Conservation (phyloP, 2,888 invertebrate species). For the Ptilodon capucinus region DNA sequence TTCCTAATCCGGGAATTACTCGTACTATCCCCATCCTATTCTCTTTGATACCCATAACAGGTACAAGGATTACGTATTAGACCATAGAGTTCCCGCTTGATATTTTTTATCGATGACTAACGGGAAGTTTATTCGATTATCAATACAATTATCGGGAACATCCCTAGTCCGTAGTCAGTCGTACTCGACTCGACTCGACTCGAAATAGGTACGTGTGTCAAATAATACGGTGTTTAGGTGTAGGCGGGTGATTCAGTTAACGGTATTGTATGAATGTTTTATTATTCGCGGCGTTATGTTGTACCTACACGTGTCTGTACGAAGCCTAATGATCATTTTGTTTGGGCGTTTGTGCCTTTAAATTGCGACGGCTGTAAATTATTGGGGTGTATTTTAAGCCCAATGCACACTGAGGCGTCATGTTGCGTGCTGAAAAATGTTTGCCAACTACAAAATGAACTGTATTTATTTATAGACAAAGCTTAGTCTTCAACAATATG, state of each 20-base stretch:
- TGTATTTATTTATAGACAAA: no score
- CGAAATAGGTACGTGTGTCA: slow-evolving; percentile 39
- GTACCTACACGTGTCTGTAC: slow-evolving; percentile 21
- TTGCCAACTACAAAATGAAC: no score
- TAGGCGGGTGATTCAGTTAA: slow-evolving; percentile 38
- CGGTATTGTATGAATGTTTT: slow-evolving; percentile 48
- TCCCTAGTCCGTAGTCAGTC: slow-evolving; percentile 17
- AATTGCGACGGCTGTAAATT: not conserved
- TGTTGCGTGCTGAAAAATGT: no score
- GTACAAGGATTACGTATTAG: no score
- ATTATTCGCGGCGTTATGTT: slow-evolving; percentile 38
- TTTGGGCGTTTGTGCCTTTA: slow-evolving; percentile 30
- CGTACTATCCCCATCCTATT: no score
- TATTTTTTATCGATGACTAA: not conserved
- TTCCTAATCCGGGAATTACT: no score
- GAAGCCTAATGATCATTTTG: slow-evolving; percentile 34
- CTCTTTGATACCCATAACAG: no score
- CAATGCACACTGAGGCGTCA: no score
- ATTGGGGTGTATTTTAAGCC: not conserved
- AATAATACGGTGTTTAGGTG: slow-evolving; percentile 36
- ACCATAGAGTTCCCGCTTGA: no score
- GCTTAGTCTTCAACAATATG: no score
- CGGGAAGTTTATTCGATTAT: not conserved
- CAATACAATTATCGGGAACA: not conserved
- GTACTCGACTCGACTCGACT: no score